A percentile compares a stretch with the other conserved stretches of the same genome.
Conservation (phyloP, 2,797 vertebrate genomes). For the Artibeus lituratus region DNA sequence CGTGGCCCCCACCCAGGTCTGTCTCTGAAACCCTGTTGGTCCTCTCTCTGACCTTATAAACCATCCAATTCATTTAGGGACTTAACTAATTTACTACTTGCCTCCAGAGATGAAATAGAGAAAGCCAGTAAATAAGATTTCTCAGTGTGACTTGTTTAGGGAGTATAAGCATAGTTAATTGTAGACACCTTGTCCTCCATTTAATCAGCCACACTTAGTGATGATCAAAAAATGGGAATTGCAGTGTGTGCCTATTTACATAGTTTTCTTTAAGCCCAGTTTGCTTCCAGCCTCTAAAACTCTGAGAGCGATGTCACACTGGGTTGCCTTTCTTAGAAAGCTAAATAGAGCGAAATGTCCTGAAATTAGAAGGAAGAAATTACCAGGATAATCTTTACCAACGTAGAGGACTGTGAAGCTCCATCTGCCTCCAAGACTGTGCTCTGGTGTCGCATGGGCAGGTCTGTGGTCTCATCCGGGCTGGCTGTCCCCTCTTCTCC, state of each 20-base stretch:
- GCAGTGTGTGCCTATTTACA: background rate
- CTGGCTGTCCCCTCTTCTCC: constrained; percentile 38
- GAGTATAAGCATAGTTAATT: background rate
- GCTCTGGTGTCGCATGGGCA: background rate
- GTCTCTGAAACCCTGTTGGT: background rate
- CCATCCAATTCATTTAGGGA: background rate
- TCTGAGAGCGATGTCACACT: background rate
- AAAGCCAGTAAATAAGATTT: background rate
- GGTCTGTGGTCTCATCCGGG: background rate
- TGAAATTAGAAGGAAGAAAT: background rate
- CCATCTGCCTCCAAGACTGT: background rate
- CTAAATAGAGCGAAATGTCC: background rate
- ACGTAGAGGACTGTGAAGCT: background rate
- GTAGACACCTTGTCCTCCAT: background rate
- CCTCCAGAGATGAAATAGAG: background rate
- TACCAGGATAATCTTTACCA: background rate
- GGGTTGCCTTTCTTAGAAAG: background rate
- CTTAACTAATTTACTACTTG: background rate
- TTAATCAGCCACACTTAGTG: background rate
- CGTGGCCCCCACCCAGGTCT: background rate
- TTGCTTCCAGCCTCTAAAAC: background rate
- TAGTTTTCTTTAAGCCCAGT: background rate
- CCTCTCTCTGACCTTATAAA: background rate
- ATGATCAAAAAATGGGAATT: background rate
- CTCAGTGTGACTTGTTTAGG: background rate